A percentile compares a stretch with the other conserved stretches of the same genome.
These are phyloP conservation scores for Ctenopoma multispine DNA, from an alignment of 2,797 vertebrate species.

Conservation along the genomic window DNA sequence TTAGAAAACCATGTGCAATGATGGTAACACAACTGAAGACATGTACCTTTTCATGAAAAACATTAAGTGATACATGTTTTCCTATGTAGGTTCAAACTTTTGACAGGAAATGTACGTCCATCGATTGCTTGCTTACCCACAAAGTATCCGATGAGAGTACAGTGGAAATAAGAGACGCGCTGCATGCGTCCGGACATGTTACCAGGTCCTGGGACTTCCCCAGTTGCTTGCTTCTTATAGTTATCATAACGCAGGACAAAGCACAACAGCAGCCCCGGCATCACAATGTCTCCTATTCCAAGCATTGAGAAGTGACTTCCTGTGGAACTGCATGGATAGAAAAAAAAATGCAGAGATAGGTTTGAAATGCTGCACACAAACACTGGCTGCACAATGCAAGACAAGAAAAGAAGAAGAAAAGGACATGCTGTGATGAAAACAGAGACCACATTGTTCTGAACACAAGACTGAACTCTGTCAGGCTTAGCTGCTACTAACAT, in stretches of 20 bases:
- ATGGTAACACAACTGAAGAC: too few species aligned
- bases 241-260: constrained; percentile 98
- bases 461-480: not conserved
- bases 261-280: constrained; percentile 97
- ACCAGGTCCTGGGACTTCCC: constrained; percentile 88
- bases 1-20: too few species aligned
- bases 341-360: not conserved
- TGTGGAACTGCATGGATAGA: constrained; percentile 86
- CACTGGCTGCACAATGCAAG: not conserved
- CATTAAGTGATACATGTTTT: too few species aligned
- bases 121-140: constrained; percentile 88
- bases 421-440: not conserved
- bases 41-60: too few species aligned
- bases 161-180: constrained; percentile 99
- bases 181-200: constrained; percentile 96
- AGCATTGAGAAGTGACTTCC: constrained; percentile 99
- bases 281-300: constrained; percentile 99
- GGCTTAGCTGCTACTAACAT: not conserved
- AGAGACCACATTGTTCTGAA: not conserved
- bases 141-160: constrained; percentile 99
- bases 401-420: not conserved
- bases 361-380: not conserved
- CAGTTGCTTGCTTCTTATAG: constrained; percentile 96
- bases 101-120: too few species aligned
- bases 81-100: too few species aligned